These are phyloP conservation scores for Rhadinocentrus ornatus DNA, from an alignment of 2,797 vertebrate species.

Conservation along the genomic window DNA sequence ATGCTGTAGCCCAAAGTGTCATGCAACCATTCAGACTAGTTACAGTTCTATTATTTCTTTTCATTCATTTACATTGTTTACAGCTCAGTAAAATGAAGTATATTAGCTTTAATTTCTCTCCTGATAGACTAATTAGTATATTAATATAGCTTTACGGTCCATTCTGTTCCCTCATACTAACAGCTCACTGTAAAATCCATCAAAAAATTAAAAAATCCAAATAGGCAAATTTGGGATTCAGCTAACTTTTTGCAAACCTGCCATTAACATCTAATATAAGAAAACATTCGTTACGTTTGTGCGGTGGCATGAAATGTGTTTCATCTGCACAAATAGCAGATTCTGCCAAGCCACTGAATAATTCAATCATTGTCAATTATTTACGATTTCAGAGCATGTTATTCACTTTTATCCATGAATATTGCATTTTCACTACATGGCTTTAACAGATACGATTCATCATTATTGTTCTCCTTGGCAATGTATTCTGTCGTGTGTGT, in stretches of 20 bases:
- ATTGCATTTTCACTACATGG: constrained; percentile 68
- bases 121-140: not conserved
- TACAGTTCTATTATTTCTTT: constrained; percentile 8
- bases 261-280: constrained; percentile 18
- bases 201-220: not conserved
- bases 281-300: constrained; percentile 17
- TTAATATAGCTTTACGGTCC: not conserved
- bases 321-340: constrained; percentile 47
- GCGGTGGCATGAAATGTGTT: constrained; percentile 38
- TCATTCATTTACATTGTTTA: constrained; percentile 38
- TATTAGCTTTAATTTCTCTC: not conserved
- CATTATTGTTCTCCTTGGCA: constrained; percentile 65
- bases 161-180: constrained; percentile 12
- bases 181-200: not conserved
- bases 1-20: constrained; percentile 32
- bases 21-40: constrained; percentile 28
- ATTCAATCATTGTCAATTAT: constrained; percentile 79
- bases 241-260: not conserved
- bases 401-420: constrained; percentile 74
- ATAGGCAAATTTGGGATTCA: constrained; percentile 5
- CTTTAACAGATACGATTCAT: constrained; percentile 71
- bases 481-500: constrained; percentile 59
- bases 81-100: constrained; percentile 2
- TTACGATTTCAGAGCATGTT: constrained; percentile 67
- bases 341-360: constrained; percentile 71